Evolutionary conservation across 2,888 invertebrate species (phyloP), one percentile per base, ranked within the genome.

Genomic region (Idaea straminata): DNA sequence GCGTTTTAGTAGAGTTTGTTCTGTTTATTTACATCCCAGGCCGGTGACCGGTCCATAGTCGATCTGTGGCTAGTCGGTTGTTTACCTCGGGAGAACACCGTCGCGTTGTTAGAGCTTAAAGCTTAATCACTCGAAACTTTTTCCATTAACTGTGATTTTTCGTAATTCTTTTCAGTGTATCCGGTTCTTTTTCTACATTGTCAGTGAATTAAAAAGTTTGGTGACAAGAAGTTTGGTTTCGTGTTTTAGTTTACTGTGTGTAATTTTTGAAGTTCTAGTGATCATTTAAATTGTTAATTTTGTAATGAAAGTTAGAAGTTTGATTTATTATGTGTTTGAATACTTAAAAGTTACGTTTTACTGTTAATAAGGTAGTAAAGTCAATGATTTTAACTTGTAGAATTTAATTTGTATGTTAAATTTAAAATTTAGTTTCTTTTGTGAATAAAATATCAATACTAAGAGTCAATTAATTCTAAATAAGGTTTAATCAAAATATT

Each of bases 331-430:
- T 47, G 47, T 47, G 47, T 47, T 47, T 47, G 47, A 47, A 47
- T 47, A 47, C 47, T 13, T 47, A 47, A 47, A 13, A 7, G 47
- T 47, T 47, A 47, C 47, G 6, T 47, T 47, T 47, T 47, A 47
- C 47, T 47, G 47, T 47, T 10, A 13, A 13, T 5, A 10, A 7
- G 47, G 47, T 47, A 7, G 47, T 47, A 47, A 47, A 47, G 47
- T 47, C 10, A 13, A 10, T 5, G 47, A 7, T 47, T 47, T 47
- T 13, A 47, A 47, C 47, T 47, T 47, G 47, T 47, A 13, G 47
- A 47, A 47, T 47, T 47, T 47, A 47, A 47, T 47, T 47, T 47
- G 47, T 47, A 47, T 47, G 47, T 47, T 47, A 47, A 47, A 47
- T 47, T 13, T 7, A 10, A 47, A 47, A 47, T 47, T 47, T 47